Percentiles rank a stretch among this genome's conserved stretches.
Conservation (phyloP, 2,113 vertebrate species). For the Daubentonia madagascariensis region DNA sequence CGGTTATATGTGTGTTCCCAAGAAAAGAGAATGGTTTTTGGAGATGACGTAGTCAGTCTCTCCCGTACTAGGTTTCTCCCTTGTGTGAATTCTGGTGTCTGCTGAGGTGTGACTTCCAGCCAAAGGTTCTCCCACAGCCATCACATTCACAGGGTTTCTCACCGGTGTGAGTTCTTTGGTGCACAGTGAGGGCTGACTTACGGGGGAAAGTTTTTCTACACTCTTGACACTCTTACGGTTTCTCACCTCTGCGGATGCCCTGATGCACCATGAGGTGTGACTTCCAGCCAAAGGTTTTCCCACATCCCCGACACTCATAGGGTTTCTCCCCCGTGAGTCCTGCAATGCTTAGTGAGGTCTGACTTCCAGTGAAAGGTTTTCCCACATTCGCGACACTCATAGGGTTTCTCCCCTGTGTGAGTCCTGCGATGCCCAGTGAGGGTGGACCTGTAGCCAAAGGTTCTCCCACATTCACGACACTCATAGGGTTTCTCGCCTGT, state of each 20-base stretch:
- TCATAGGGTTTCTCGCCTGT: not conserved
- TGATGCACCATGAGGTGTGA: not conserved
- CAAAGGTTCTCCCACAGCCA: not conserved
- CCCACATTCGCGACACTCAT: not conserved
- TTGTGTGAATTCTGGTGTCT: not conserved
- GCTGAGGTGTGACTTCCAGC: not conserved
- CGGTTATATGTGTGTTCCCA: not conserved
- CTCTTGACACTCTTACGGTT: not conserved
- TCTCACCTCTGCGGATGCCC: too few species aligned
- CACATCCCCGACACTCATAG: not conserved
- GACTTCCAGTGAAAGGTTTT: not conserved
- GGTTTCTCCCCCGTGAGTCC: not conserved
- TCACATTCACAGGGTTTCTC: not conserved
- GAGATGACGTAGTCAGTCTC: not conserved
- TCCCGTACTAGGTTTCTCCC: not conserved
- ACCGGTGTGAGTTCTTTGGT: not conserved
- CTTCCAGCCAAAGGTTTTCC: not conserved
- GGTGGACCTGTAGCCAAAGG: not conserved
- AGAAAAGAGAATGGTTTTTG: not conserved
- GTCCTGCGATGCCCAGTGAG: not conserved
- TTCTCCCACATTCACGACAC: not conserved
- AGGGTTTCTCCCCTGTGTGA: not conserved
- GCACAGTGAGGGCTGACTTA: not conserved
- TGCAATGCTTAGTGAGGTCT: not conserved
- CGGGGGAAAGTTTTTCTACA: not conserved